Conservation (phyloP, 2,797 vertebrate genomes). For the Poeciliopsis infans region DNA sequence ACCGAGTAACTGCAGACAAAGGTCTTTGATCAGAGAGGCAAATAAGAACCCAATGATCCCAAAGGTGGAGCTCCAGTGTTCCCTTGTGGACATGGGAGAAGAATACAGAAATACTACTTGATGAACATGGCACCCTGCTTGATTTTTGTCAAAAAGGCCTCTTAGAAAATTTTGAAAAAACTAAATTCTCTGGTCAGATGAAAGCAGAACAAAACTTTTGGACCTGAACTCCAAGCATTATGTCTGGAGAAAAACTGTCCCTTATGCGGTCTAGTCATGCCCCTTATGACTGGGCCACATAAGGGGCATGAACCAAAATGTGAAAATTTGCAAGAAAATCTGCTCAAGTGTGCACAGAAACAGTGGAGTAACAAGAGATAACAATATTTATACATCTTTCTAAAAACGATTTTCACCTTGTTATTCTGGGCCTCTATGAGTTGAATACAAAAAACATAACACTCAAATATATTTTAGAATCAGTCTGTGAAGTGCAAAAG, state of each 20-base stretch:
- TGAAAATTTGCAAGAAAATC: neutral
- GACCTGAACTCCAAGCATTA: neutral
- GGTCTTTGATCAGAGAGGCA: neutral
- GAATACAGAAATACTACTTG: neutral
- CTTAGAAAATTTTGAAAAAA: neutral
- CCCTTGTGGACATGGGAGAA: neutral
- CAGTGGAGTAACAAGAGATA: neutral
- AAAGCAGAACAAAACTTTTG: neutral
- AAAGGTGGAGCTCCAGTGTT: neutral
- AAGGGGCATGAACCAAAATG: neutral
- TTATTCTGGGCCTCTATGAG: neutral
- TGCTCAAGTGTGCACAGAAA: neutral
- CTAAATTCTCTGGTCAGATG: no score
- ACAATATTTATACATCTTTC: neutral
- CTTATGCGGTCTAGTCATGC: no score
- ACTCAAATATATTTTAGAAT: neutral
- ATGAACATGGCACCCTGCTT: neutral
- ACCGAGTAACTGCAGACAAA: neutral
- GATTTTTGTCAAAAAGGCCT: neutral
- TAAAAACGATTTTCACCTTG: neutral
- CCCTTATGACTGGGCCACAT: neutral
- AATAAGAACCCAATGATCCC: neutral
- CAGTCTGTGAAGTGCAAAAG: neutral
- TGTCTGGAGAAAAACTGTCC: neutral
- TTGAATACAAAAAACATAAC: neutral